Evolutionary conservation across 1,140 invertebrate species (phyloP).

Genomic region (Polypedilum pembai): DNA sequence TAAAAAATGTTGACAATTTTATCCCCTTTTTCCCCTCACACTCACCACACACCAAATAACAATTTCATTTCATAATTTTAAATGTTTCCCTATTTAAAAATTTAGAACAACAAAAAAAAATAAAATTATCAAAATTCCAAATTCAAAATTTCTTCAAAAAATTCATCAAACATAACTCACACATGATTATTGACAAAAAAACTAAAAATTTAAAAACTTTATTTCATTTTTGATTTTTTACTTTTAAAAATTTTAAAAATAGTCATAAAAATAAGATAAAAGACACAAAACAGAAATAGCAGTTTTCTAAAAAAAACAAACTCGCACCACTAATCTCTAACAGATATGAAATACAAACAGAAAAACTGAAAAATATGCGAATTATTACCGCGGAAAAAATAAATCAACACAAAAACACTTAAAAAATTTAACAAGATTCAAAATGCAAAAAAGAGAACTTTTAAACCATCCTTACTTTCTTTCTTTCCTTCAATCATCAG

Average conservation of each 20-base stretch:
- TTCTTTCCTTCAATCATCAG: too few species aligned
- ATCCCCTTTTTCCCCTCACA: not conserved
- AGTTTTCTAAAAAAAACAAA: constrained; percentile 15
- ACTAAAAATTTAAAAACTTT: not conserved
- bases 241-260: not conserved
- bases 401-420: not conserved
- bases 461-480: too few species aligned
- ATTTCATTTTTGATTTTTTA: not conserved
- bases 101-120: constrained; percentile 17
- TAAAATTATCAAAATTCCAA: constrained; percentile 33
- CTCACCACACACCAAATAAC: not conserved
- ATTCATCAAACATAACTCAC: constrained; percentile 25
- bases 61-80: not conserved
- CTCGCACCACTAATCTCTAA: constrained; percentile 23
- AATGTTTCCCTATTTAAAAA: constrained; percentile 3
- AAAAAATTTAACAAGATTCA: not conserved
- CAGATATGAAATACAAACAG: not conserved
- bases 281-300: constrained; percentile 17
- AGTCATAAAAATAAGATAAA: constrained; percentile 8
- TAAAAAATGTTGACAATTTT: constrained; percentile 20
- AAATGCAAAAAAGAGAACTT: too few species aligned
- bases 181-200: not conserved
- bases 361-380: constrained; percentile 15
- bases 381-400: constrained; percentile 7
- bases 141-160: constrained; percentile 30